A percentile compares a stretch with the other conserved stretches of the same genome.
phyloP scores from a whole-genome alignment of 2,888 invertebrate species.

The Clistopyga incitator region DNA sequence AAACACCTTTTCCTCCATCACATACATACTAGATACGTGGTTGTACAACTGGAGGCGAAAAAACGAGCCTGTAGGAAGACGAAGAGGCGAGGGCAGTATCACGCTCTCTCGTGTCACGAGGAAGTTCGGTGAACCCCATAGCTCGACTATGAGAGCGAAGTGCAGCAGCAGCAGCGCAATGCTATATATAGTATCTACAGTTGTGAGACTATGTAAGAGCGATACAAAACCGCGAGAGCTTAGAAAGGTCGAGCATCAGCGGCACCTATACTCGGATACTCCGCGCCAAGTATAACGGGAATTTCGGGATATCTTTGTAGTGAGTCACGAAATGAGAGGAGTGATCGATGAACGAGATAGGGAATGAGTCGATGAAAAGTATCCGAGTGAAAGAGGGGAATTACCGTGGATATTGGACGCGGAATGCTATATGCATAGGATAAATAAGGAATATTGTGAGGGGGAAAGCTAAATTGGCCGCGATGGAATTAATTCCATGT shows the following conservation, averaged over 20 bases:
- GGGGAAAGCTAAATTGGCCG: conserved; percentile 58
- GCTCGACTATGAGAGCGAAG: conserved; percentile 11
- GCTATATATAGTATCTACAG: neutral
- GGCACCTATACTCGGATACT: conserved; percentile 26
- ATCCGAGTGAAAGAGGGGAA: conserved; percentile 2
- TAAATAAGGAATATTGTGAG: conserved; percentile 44
- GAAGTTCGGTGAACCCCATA: conserved; percentile 51
- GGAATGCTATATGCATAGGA: conserved; percentile 36
- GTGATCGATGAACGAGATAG: conserved; percentile 20
- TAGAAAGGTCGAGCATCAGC: conserved; percentile 50
- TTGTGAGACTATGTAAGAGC: neutral
- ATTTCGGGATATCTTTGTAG: conserved; percentile 34
- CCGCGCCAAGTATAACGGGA: conserved; percentile 28
- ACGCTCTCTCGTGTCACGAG: conserved; percentile 57
- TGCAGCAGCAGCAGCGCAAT: conserved; percentile 6
- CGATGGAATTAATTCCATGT: conserved; percentile 16
- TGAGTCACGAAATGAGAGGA: conserved; percentile 40
- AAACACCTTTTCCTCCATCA: conserved; percentile 31
- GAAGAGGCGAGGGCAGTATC: conserved; percentile 48
- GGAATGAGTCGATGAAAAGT: neutral
- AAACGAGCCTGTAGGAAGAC: conserved; percentile 2
- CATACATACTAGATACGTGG: neutral
- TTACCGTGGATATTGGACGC: conserved; percentile 31
- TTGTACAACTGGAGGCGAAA: conserved; percentile 9
- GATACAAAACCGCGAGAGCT: conserved; percentile 33